Conservation (phyloP, 92 coral and sea anemone genomes). For the Epizoanthus ramosus region DNA sequence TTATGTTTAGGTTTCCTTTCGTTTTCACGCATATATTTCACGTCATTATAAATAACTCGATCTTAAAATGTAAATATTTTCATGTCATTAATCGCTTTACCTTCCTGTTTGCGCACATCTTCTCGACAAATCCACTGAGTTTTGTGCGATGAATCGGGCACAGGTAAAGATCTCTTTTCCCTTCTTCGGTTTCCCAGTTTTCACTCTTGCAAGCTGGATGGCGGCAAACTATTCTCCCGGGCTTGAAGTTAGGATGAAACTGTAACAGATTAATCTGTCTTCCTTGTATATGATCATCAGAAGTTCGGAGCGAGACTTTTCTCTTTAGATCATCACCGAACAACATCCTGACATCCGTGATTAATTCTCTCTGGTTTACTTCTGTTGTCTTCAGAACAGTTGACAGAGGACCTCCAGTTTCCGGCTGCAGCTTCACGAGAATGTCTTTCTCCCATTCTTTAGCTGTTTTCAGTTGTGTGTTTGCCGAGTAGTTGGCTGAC, state of each 20-base stretch:
- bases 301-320: conserved; percentile 44
- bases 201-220: conserved; percentile 48
- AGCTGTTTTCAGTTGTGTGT: background rate
- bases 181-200: conserved; percentile 17
- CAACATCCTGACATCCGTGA: conserved; percentile 5
- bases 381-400: background rate
- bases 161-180: conserved; percentile 73
- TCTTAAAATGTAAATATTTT: background rate
- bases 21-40: too few species aligned
- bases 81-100: background rate
- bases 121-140: conserved; percentile 36
- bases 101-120: conserved; percentile 47
- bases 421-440: background rate
- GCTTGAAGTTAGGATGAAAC: conserved; percentile 63
- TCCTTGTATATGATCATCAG: conserved; percentile 12
- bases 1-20: too few species aligned
- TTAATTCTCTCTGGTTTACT: conserved; percentile 4
- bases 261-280: conserved; percentile 45
- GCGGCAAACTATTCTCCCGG: conserved; percentile 60
- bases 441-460: conserved; percentile 5
- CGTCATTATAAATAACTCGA: too few species aligned
- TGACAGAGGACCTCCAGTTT: background rate
- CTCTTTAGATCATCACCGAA: conserved; percentile 12
- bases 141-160: conserved; percentile 56
- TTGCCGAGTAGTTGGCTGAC: background rate